Evolutionary conservation across 2,113 vertebrate species (phyloP).

Genomic region (Myxocyprinus asiaticus): DNA sequence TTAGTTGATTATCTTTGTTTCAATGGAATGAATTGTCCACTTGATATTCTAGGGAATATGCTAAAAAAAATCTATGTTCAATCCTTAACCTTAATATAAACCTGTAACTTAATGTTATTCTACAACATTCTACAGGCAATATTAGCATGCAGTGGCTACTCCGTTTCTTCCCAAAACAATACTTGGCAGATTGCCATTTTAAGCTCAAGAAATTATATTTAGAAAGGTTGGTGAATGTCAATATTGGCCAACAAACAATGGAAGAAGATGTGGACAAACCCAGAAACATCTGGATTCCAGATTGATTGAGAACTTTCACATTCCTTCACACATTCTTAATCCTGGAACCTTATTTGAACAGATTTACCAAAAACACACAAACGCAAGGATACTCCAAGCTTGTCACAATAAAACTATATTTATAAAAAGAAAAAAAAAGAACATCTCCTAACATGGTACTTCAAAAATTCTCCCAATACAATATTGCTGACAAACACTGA

Average conservation of each 20-base stretch:
- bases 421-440: slow-evolving; percentile 86
- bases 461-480: slow-evolving; percentile 73
- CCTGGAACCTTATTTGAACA: background rate
- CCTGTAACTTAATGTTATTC: too few relatives aligned
- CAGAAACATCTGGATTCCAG: slow-evolving; percentile 28
- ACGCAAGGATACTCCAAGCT: slow-evolving; percentile 45
- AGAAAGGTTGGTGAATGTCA: background rate
- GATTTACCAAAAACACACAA: slow-evolving; percentile 32
- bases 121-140: too few relatives aligned
- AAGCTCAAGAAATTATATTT: background rate
- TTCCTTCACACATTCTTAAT: too few relatives aligned
- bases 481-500: slow-evolving; percentile 64
- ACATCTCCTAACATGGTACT: slow-evolving; percentile 70
- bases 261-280: slow-evolving; percentile 12
- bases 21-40: too few relatives aligned
- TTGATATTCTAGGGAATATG: too few relatives aligned
- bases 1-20: too few relatives aligned
- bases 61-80: too few relatives aligned
- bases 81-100: too few relatives aligned
- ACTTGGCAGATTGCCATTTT: background rate
- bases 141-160: too few relatives aligned
- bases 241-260: background rate
- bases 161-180: background rate
- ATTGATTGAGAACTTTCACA: too few relatives aligned
- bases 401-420: slow-evolving; percentile 90